Percentiles rank a stretch among this genome's conserved stretches.
Evolutionary conservation across 2,113 vertebrate genomes (phyloP).

Genomic region (Carassius carassius): DNA sequence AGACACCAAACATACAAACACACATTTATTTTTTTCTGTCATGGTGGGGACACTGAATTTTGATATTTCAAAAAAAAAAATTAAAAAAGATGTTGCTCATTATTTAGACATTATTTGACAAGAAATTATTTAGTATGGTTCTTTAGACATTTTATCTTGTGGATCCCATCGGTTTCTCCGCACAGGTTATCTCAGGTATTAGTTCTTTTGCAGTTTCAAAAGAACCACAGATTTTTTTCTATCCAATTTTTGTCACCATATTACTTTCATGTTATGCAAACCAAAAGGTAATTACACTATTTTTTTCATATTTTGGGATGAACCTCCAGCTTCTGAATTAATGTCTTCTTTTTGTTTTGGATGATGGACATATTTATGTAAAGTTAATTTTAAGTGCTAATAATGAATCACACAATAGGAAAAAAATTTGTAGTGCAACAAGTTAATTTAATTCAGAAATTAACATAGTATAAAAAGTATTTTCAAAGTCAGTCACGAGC

Average conservation of each 20-base stretch:
- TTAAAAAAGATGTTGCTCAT: too few species aligned
- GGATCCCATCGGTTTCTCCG: not conserved
- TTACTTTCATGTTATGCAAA: not conserved
- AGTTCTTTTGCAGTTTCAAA: not conserved
- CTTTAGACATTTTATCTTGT: not conserved
- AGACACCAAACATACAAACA: not conserved
- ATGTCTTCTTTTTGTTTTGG: not conserved
- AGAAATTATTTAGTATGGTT: not conserved
- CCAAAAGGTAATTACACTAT: not conserved
- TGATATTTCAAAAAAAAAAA: not conserved
- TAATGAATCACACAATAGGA: not conserved
- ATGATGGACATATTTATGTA: not conserved
- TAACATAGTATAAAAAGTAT: not conserved
- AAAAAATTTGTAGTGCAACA: too few species aligned
- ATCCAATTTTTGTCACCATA: not conserved
- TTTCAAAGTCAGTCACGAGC: slow-evolving; percentile 61
- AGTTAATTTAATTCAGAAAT: not conserved
- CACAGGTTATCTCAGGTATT: not conserved
- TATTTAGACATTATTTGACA: too few species aligned
- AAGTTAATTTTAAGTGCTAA: not conserved
- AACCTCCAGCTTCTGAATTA: not conserved
- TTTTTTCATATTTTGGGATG: not conserved
- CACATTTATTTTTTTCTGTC: not conserved
- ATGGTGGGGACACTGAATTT: not conserved
- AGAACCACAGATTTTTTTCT: not conserved